Base-by-base conservation (phyloP, 2,113 vertebrate species). In the Engraulis encrasicolus region DNA sequence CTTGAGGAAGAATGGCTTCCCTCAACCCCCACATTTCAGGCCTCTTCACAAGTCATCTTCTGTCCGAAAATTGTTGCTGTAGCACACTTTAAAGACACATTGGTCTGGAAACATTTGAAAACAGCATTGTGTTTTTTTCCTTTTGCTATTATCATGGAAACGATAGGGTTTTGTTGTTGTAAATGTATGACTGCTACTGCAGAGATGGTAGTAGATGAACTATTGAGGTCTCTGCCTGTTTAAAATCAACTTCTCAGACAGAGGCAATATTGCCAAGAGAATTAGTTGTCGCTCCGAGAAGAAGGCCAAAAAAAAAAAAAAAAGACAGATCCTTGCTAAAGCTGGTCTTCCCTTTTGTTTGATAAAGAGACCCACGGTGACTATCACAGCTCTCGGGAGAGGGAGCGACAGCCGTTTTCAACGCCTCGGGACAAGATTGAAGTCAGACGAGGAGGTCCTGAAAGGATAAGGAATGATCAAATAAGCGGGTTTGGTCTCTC, bases 381-480 rank as follows among this genome's bases (percentile, higher is more conserved):
- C 34, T 74, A 74, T 34, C 66, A 15, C 23, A 74, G 66, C 34
- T 36, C 66, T 34, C 66, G 0, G 23, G 40, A 45, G 9, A 31
- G 66, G 66, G 31, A 71, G 14, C 23, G 58, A 66, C 58, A 31
- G 61, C 27, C 61, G 15, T 71, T 31, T n/a, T 31, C 1, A 31
- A 34, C 11, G 66, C 66, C 66, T 74, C 66, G 31, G 66, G 66
- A 74, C 66, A 74, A 74, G 66, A 74, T 74, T 74, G 66, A 74
- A 74, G 66, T 74, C 66, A 74, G 66, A 31, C 66, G 7, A 74
- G n/a, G n/a, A n/a, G 66, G 66, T 34, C 31, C 27, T 34, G 66
- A 17, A 74, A 74, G 66, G 66, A 36, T 74, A 74, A 74, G 66
- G 66, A 74, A 74, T 74, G 66, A 74, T 74, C 66, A 74, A 74